Evolutionary conservation across 2,113 vertebrate species (phyloP).

Genomic region (mouse (Mus musculus)): DNA sequence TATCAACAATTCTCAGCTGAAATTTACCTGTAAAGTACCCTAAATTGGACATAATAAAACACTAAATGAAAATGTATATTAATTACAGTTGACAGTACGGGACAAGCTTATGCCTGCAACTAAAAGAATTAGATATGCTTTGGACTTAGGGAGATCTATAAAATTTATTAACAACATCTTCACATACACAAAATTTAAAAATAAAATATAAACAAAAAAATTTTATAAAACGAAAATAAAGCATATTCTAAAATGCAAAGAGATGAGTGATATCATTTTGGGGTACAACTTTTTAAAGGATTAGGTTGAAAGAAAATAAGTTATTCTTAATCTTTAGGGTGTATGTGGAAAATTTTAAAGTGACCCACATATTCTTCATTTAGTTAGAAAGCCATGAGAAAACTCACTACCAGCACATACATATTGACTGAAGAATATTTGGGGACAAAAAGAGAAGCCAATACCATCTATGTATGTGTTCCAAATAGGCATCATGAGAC

Average conservation of each 20-base stretch:
- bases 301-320: neutral
- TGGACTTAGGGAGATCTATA: conserved; percentile 12
- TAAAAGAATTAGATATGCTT: conserved; percentile 23
- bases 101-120: conserved; percentile 24
- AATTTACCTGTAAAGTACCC: conserved; percentile 5
- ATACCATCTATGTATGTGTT: neutral
- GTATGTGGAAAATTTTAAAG: neutral
- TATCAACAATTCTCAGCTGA: conserved; percentile 29
- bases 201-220: conserved; percentile 27
- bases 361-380: neutral
- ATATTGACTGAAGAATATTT: neutral
- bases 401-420: neutral
- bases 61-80: conserved; percentile 36
- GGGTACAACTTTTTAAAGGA: neutral
- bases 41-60: conserved; percentile 36
- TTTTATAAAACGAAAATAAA: conserved; percentile 10
- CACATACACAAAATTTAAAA: conserved; percentile 65
- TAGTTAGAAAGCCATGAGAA: neutral
- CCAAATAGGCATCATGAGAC: neutral
- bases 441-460: neutral
- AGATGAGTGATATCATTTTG: neutral
- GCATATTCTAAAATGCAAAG: neutral
- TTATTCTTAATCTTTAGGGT: neutral
- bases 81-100: conserved; percentile 1
- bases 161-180: conserved; percentile 26